phyloP scores from a whole-genome alignment of 2,113 vertebrate species.

The Prochilodus magdalenae region DNA sequence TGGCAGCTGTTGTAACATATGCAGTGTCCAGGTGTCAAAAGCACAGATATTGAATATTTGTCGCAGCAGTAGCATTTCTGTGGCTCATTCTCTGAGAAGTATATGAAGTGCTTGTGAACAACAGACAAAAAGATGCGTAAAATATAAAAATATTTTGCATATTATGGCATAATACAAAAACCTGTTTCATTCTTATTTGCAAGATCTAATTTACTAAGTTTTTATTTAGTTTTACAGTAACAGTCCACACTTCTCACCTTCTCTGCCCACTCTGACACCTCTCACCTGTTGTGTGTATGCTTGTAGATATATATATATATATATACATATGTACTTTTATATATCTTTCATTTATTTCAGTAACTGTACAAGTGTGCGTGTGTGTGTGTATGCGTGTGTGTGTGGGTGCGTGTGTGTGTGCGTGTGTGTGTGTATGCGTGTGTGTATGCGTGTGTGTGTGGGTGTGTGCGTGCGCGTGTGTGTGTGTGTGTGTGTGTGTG shows the following conservation, averaged over 20 bases:
- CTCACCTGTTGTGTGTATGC: constrained; percentile 36
- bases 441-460: constrained; percentile 16
- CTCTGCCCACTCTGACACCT: constrained; percentile 11
- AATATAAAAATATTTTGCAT: neutral
- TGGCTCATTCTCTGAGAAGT: neutral
- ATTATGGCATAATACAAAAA: neutral
- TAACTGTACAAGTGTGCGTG: constrained; percentile 15
- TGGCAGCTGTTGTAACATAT: too few relatives aligned
- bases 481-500: constrained; percentile 48
- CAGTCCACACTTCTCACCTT: constrained; percentile 12
- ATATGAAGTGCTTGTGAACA: too few relatives aligned
- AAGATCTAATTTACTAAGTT: too few relatives aligned
- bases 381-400: constrained; percentile 24
- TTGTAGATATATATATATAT: too few relatives aligned
- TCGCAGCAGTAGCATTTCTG: neutral
- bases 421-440: neutral
- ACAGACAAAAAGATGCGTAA: too few relatives aligned
- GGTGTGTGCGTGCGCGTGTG: constrained; percentile 2
- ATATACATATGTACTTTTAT: too few relatives aligned
- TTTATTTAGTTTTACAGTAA: constrained; percentile 9
- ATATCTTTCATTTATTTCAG: constrained; percentile 52
- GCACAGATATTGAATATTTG: neutral
- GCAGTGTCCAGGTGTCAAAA: neutral
- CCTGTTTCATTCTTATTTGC: neutral
- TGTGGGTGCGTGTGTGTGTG: constrained; percentile 39